These are phyloP conservation scores for Mamestra brassicae DNA, from an alignment of 2,888 invertebrate species.

Conservation along the genomic window DNA sequence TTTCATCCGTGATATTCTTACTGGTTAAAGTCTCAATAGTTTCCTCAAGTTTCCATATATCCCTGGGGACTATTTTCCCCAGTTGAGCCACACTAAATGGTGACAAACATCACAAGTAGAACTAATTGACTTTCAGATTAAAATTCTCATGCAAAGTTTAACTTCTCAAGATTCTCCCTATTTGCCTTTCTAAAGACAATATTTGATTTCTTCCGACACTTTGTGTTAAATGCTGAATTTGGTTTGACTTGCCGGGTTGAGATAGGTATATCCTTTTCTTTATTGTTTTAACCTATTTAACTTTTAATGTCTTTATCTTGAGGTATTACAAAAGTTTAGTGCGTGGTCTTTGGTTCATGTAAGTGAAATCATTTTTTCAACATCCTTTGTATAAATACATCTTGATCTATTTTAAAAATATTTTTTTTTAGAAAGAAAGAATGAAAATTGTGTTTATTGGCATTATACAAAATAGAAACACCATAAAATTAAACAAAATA, in stretches of 20 bases:
- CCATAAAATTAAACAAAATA: too few relatives aligned
- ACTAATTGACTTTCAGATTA: constrained; percentile 67
- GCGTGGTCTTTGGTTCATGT: neutral
- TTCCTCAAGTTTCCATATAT: neutral
- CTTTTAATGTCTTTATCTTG: constrained; percentile 24
- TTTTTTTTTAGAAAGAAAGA: too few relatives aligned
- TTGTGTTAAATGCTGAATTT: constrained; percentile 50
- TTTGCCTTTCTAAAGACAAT: constrained; percentile 72
- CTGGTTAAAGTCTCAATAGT: neutral
- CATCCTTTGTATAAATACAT: neutral
- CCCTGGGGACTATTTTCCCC: neutral
- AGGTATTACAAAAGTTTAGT: neutral
- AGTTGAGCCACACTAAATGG: constrained; percentile 24
- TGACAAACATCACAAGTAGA: constrained; percentile 42
- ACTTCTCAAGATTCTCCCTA: constrained; percentile 65
- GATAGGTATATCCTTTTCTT: constrained; percentile 32
- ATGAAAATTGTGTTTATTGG: too few relatives aligned
- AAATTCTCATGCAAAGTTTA: constrained; percentile 64
- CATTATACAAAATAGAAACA: too few relatives aligned
- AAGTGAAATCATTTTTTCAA: neutral
- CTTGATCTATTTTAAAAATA: too few relatives aligned
- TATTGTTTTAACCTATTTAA: constrained; percentile 27
- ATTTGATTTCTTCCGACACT: constrained; percentile 68
- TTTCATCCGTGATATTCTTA: neutral
- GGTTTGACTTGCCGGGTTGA: constrained; percentile 25